phyloP scores from a whole-genome alignment of 23 tunicate species.

The Styela plicata region DNA sequence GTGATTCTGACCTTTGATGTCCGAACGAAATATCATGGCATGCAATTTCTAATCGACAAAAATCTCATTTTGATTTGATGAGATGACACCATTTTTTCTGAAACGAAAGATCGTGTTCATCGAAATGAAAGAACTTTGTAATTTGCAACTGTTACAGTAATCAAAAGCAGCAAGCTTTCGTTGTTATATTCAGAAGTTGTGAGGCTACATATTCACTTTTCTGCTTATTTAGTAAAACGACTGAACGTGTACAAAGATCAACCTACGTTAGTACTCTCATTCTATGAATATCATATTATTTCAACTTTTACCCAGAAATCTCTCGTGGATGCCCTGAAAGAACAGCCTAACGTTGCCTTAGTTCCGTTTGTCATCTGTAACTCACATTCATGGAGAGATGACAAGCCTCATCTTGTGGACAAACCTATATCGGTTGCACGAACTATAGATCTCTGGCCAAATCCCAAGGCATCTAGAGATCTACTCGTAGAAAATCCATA shows the following conservation, averaged over 20 bases:
- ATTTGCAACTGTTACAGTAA: no score
- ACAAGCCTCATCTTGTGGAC: background rate
- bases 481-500: background rate
- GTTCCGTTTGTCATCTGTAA: background rate
- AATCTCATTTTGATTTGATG: no score
- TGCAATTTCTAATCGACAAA: no score
- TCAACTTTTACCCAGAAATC: background rate
- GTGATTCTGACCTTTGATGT: no score
- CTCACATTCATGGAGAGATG: background rate
- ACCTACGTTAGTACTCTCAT: background rate
- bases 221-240: background rate
- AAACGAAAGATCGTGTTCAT: no score
- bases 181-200: no score
- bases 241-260: background rate
- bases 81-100: no score
- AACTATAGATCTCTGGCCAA: background rate
- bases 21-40: no score
- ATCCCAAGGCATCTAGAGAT: background rate
- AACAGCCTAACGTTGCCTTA: background rate
- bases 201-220: no score
- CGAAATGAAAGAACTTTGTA: no score
- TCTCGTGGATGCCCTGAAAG: background rate
- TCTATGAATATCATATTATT: no score
- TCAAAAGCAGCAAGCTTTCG: no score
- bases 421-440: background rate